A percentile compares a stretch with the other conserved stretches of the same genome.
Conservation (phyloP, 1,140 invertebrate genomes). For the Drosophila lowei region DNA sequence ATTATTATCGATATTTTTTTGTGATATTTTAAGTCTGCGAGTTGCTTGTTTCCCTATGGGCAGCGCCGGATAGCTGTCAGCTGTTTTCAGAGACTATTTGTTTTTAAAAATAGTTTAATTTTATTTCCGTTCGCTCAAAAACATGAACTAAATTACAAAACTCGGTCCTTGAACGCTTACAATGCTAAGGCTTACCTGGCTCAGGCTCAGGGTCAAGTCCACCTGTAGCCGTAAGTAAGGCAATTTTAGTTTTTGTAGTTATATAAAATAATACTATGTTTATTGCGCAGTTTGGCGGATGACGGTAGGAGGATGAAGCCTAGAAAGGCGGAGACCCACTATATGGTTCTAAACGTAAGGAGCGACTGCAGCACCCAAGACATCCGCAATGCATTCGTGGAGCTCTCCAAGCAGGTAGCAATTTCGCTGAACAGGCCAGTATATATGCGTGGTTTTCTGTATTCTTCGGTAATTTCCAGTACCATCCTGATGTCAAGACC, state of each 20-base stretch:
- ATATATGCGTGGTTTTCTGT: not conserved
- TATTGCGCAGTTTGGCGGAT: slow-evolving; percentile 44
- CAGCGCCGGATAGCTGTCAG: too few species aligned
- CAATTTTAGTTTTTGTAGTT: slow-evolving; percentile 31
- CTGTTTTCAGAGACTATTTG: too few species aligned
- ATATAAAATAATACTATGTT: slow-evolving; percentile 49
- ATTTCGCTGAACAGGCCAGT: not conserved
- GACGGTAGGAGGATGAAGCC: not conserved
- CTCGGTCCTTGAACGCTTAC: not conserved
- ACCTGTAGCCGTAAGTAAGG: slow-evolving; percentile 54
- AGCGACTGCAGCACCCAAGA: slow-evolving; percentile 85
- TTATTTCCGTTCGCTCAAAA: not conserved
- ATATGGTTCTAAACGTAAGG: slow-evolving; percentile 85
- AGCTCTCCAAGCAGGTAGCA: slow-evolving; percentile 85
- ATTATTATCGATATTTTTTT: too few species aligned
- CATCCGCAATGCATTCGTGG: slow-evolving; percentile 85
- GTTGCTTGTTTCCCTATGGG: too few species aligned
- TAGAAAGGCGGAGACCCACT: slow-evolving; percentile 81
- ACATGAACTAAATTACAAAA: slow-evolving; percentile 1
- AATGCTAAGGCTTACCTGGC: slow-evolving; percentile 42
- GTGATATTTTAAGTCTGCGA: too few species aligned
- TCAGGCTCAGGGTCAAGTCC: slow-evolving; percentile 5
- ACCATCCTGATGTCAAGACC: slow-evolving; percentile 87
- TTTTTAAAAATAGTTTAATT: not conserved
- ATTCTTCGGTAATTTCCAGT: slow-evolving; percentile 46